Base-by-base conservation (phyloP, 2,113 vertebrate species). In the Lepisosteus oculatus region DNA sequence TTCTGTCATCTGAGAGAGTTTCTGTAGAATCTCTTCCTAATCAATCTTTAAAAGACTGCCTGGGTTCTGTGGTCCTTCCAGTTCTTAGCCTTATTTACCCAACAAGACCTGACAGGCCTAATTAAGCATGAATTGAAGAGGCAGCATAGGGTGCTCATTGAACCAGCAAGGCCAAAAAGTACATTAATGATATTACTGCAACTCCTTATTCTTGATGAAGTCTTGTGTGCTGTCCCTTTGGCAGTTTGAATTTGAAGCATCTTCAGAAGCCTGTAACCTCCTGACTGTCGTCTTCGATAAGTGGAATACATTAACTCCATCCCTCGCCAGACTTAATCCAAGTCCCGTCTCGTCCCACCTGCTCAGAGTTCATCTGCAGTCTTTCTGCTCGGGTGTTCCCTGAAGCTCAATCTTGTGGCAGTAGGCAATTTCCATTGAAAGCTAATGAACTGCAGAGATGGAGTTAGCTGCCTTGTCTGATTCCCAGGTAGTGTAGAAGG, bases 381-480 rank as follows among this genome's bases (percentile, higher is more conserved):
- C 1, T 59, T 59, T 54, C 3, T 12, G 55, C 65, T 6, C 41
- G 2, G 41, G 9, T 42, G 3, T 65, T 72, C 70, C 54, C 74
- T 41, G 59, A 57, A 77, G 76, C 77, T 77, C 74, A 47, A 79
- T 83, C 71, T 78, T 56, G 43, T 67, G 67, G 70, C 74, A 76
- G 76, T 73, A 65, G 74, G 76, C 77, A 70, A 47, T 78, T 83
- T 85, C 74, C 76, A 72, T 73, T 82, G 62, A 67, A 63, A 80
- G 77, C 73, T 85, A 84, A 85, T 84, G 76, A 87, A 77, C 73
- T 83, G 76, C 77, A 78, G 82, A 80, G 79, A 79, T 81, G 17
- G 70, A 77, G 70, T 75, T 77, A 67, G 15, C 4, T 6, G 13
- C 11, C 15, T 15, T 78, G 70, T 67, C 69, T 65, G 79, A 61